phyloP scores from a whole-genome alignment of 2,888 invertebrate species.

The Pollenia griseotomentosa region DNA sequence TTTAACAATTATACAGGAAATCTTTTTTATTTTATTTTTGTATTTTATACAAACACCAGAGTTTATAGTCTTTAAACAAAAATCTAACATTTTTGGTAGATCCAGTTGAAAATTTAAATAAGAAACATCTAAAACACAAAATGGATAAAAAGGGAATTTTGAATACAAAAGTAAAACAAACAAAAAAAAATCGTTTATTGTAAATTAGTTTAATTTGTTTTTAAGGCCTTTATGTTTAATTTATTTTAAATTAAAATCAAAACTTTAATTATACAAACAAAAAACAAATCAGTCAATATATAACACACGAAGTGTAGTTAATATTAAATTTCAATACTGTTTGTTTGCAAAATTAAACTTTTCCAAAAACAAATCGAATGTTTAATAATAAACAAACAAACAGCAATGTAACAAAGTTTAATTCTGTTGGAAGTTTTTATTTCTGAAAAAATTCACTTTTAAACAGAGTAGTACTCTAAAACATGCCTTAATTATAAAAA shows the following conservation, averaged over 20 bases:
- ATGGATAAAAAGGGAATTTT: constrained; percentile 34
- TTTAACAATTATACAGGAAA: constrained; percentile 39
- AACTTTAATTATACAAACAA: constrained; percentile 35
- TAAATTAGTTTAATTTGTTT: constrained; percentile 50
- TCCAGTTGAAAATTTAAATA: constrained; percentile 45
- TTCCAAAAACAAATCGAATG: constrained; percentile 2
- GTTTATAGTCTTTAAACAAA: not conserved
- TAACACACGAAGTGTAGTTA: constrained; percentile 43
- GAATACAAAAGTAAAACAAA: constrained; percentile 16
- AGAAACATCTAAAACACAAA: constrained; percentile 17
- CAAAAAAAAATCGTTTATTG: constrained; percentile 20
- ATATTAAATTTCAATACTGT: not conserved
- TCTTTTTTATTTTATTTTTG: constrained; percentile 2
- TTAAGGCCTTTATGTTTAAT: constrained; percentile 47
- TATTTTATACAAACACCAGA: not conserved
- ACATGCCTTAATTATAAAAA: constrained; percentile 28
- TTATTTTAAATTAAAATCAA: constrained; percentile 19
- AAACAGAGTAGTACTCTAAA: constrained; percentile 4
- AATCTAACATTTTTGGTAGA: constrained; percentile 57
- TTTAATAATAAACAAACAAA: not conserved
- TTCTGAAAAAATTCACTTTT: not conserved
- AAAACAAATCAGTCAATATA: not conserved
- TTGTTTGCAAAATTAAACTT: constrained; percentile 12
- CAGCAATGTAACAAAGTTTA: not conserved
- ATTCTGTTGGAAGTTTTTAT: not conserved